Evolutionary conservation across 2,113 vertebrate genomes (phyloP).

Genomic region (Pedetes capensis): DNA sequence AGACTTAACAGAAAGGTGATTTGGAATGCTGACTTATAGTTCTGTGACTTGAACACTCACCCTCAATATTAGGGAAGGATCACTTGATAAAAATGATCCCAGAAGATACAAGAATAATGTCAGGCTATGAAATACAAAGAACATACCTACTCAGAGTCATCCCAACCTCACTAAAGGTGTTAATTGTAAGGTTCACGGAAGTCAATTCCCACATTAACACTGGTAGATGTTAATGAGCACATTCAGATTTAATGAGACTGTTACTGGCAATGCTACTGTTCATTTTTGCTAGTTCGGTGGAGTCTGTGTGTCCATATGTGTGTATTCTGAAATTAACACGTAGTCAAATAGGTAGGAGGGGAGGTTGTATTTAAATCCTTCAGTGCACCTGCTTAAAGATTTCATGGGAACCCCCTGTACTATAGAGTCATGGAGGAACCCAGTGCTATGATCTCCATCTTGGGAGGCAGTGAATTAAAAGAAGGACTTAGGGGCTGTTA

Average conservation of each 20-base stretch:
- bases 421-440: conserved; percentile 29
- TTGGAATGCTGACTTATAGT: not conserved
- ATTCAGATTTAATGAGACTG: not conserved
- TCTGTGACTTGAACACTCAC: not conserved
- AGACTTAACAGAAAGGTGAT: not conserved
- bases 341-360: not conserved
- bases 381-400: not conserved
- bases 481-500: conserved; percentile 72
- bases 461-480: conserved; percentile 67
- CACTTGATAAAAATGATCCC: not conserved
- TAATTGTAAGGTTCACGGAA: not conserved
- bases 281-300: not conserved
- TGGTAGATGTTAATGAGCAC: conserved; percentile 25
- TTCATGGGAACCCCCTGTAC: conserved; percentile 20
- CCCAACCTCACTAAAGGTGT: not conserved
- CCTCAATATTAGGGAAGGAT: not conserved
- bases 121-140: not conserved
- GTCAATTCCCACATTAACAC: not conserved
- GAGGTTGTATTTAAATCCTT: not conserved
- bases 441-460: conserved; percentile 60
- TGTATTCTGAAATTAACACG: not conserved
- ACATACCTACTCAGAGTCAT: not conserved
- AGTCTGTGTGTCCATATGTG: not conserved
- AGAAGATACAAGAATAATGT: not conserved
- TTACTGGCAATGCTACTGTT: not conserved